phyloP scores from a whole-genome alignment of 2,113 vertebrate species.

The Bambusicola thoracicus region DNA sequence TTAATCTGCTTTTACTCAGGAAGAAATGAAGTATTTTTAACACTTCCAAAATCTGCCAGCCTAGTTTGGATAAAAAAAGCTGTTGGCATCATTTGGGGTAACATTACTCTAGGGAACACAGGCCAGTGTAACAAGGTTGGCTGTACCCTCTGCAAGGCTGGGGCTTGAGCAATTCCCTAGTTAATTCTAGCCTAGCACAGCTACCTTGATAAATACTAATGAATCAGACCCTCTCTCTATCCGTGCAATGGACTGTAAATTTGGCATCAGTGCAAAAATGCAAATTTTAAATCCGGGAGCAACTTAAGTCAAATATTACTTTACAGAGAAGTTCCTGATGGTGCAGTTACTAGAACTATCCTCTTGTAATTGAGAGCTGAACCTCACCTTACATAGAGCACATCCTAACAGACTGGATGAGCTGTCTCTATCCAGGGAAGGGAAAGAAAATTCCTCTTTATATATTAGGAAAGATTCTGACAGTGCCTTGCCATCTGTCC shows the following conservation, averaged over 20 bases:
- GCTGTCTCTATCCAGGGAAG: neutral
- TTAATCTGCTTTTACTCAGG: constrained; percentile 16
- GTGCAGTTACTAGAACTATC: neutral
- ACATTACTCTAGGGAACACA: neutral
- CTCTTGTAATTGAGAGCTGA: neutral
- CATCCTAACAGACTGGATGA: neutral
- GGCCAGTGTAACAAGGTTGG: neutral
- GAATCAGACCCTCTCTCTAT: neutral
- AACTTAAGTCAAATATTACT: neutral
- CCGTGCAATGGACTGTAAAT: neutral
- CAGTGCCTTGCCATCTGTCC: neutral
- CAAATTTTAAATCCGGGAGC: neutral
- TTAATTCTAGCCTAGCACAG: neutral
- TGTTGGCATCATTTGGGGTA: neutral
- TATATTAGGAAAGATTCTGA: neutral
- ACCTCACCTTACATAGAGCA: accelerated
- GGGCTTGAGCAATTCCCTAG: neutral
- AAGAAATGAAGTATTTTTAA: neutral
- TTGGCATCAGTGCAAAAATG: neutral
- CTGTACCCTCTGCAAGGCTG: neutral
- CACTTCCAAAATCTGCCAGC: neutral
- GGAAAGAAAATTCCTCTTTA: neutral
- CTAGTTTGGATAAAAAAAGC: neutral
- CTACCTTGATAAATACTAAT: neutral
- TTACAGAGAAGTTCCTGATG: neutral